Base-by-base conservation (phyloP, 2,113 vertebrate species). In the Platysternon megacephalum region DNA sequence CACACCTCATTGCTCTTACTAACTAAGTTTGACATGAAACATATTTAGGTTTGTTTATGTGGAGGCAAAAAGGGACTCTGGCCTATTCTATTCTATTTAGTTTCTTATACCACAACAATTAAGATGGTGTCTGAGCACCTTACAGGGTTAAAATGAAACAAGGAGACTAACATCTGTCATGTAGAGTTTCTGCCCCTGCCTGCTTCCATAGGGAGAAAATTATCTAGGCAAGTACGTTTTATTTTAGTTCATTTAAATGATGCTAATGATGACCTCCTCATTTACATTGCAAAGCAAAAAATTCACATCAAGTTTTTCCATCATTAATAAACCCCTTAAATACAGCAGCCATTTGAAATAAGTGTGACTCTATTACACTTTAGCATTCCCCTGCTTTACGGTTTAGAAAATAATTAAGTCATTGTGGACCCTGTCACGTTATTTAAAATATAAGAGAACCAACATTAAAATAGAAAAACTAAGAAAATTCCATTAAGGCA, bases 401-500 rank as follows among this genome's bases (percentile, higher is more conserved):
- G 79, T 79, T 72, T 29, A 80, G 42, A 82, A 88, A 82, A 82
- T 17, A 44, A 58, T 39, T 53, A 8, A 28, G 11, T 68, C 2
- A 5, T 4, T 78, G 17, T 86, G 6, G 32, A 58, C 86, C 2
- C 22, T 88, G 22, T 76, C 2, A 16, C 52, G 21, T 32, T 28
- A 72, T 86, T 90, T 92, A 26, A 32, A 86, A 19, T 68, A 68
- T 68, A 85, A 58, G 44, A 80, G 65, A 48, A 28, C 5, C 56
- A 11, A 72, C 26, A 68, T 49, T 61, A 61, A 55, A 5, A 68
- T 10, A 86, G 8, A 11, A 61, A 87, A 51, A 39, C 87, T 82
- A 82, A 80, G 1, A 39, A 49, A 88, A 58, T 24, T 24, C 52
- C 92, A 95, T 95, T 93, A 95, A 97, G 96, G 11, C 10, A 93